Evolutionary conservation across 2,888 invertebrate genomes (phyloP).

Genomic region (Orchestes rusci): DNA sequence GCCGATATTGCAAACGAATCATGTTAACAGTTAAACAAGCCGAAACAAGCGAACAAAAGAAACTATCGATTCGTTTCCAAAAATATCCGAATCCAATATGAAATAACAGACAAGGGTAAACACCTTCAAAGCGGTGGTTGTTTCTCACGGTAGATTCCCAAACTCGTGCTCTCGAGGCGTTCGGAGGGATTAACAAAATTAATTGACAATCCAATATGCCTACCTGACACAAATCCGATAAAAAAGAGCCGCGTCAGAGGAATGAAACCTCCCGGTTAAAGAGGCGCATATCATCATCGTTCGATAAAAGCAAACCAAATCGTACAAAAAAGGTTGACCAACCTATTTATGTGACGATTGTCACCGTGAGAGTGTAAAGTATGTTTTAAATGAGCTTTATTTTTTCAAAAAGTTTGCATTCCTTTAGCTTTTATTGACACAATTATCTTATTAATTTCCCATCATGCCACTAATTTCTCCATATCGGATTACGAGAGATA

Average conservation of each 20-base stretch:
- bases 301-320: conserved; percentile 21
- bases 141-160: conserved; percentile 27
- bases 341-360: conserved; percentile 23
- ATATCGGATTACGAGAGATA: conserved; percentile 11
- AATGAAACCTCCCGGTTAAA: conserved; percentile 18
- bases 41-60: too few relatives aligned
- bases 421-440: too few relatives aligned
- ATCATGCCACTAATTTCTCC: conserved; percentile 1
- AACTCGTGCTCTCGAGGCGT: conserved; percentile 25
- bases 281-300: conserved; percentile 21
- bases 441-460: too few relatives aligned
- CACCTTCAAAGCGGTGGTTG: conserved; percentile 16
- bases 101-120: conserved; percentile 11
- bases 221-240: conserved; percentile 27
- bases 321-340: conserved; percentile 20
- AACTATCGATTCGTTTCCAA: too few relatives aligned
- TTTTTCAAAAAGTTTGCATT: too few relatives aligned
- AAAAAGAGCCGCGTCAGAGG: conserved; percentile 24
- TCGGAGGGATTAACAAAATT: conserved; percentile 26
- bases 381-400: conserved; percentile 20
- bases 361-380: conserved; percentile 18
- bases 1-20: too few relatives aligned
- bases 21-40: too few relatives aligned
- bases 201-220: conserved; percentile 28
- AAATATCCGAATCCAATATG: too few relatives aligned